phyloP scores from a whole-genome alignment of 1,140 invertebrate genomes.

The Formica exsecta region DNA sequence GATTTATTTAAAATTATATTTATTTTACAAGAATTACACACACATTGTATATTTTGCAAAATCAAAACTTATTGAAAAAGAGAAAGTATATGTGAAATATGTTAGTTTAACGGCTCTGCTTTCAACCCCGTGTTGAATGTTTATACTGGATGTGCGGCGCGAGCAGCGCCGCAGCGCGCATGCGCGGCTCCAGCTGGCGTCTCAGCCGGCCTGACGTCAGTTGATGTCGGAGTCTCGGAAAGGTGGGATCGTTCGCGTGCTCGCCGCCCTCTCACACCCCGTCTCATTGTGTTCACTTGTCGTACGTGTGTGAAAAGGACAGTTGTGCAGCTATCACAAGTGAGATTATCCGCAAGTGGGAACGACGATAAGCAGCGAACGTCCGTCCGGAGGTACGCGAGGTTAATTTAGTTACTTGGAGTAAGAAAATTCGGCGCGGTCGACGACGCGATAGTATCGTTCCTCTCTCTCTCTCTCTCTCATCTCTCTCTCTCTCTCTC shows the following conservation, averaged over 20 bases:
- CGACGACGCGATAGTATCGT: not conserved
- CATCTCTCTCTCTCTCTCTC: no score
- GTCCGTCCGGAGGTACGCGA: conserved; percentile 26
- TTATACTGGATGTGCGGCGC: not conserved
- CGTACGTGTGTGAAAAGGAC: conserved; percentile 10
- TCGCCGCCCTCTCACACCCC: conserved; percentile 24
- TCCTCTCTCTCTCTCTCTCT: no score
- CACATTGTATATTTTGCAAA: no score
- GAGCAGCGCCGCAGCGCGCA: conserved; percentile 60
- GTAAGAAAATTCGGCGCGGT: conserved; percentile 61
- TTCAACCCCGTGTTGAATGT: not conserved
- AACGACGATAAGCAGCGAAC: conserved; percentile 33
- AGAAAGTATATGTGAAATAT: no score
- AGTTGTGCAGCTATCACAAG: not conserved
- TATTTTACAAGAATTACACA: no score
- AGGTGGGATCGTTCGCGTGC: conserved; percentile 62
- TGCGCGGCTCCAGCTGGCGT: conserved; percentile 73
- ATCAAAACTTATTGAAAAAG: no score
- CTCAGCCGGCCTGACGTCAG: conserved; percentile 71
- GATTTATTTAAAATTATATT: no score
- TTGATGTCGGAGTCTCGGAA: conserved; percentile 77
- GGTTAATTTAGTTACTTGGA: conserved; percentile 56
- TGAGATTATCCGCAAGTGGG: not conserved
- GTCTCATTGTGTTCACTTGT: conserved; percentile 18
- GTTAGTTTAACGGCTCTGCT: no score